These are phyloP conservation scores for Periophthalmodon schlosseri DNA, from an alignment of 2,113 vertebrate species.

Conservation along the genomic window DNA sequence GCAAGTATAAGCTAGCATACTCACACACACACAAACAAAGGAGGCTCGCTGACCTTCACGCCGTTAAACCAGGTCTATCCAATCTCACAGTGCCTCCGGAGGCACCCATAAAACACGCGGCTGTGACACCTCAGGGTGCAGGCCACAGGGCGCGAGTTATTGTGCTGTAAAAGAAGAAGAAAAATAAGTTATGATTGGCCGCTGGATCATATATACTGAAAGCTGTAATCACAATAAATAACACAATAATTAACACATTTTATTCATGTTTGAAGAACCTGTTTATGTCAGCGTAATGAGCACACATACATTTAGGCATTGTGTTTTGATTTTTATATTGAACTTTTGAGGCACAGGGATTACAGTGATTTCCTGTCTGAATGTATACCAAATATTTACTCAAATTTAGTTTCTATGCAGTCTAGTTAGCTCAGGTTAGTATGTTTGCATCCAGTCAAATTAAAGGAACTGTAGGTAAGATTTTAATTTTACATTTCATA, in stretches of 20 bases:
- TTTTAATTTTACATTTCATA: no score
- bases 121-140: background rate
- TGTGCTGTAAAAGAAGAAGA: slow-evolving; percentile 3
- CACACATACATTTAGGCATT: no score
- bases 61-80: background rate
- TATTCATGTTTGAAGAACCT: background rate
- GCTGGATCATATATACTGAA: background rate
- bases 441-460: no score
- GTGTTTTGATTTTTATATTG: no score
- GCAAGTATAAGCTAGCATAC: background rate
- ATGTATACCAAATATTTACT: no score
- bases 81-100: background rate
- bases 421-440: no score
- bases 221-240: background rate
- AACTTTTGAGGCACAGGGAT: no score
- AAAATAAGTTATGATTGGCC: background rate
- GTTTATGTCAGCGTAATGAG: no score
- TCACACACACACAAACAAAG: background rate
- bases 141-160: slow-evolving; percentile 4
- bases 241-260: background rate
- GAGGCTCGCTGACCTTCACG: background rate
- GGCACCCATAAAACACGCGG: background rate
- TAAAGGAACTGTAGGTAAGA: no score
- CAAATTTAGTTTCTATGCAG: no score
- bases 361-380: no score